Evolutionary conservation across 2,888 invertebrate species (phyloP).

Genomic region (Rhaphigaster nebulosa): DNA sequence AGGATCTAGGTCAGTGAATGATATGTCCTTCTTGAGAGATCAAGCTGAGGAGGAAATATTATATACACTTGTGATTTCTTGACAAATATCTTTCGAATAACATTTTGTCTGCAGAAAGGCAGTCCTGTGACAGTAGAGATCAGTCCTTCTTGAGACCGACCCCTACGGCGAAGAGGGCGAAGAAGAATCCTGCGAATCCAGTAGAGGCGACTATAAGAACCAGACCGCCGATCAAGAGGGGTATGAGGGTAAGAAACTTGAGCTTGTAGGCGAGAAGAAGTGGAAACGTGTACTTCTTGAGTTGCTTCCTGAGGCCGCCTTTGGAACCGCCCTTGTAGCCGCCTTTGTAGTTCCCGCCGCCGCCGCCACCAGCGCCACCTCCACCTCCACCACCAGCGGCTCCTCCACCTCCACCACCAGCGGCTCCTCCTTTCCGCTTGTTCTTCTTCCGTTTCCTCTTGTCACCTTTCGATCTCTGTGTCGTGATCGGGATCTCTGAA

Average conservation of each 20-base stretch:
- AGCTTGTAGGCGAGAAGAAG: slow-evolving; percentile 85
- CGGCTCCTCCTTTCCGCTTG: not conserved
- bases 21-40: not conserved
- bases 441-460: not conserved
- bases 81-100: not conserved
- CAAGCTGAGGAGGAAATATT: not conserved
- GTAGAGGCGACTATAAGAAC: slow-evolving; percentile 83
- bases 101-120: not conserved
- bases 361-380: slow-evolving; percentile 60
- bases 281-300: slow-evolving; percentile 78
- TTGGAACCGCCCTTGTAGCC: slow-evolving; percentile 69
- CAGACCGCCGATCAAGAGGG: slow-evolving; percentile 79
- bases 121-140: not conserved
- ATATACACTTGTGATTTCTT: not conserved
- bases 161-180: slow-evolving; percentile 86
- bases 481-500: not conserved
- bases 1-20: not conserved
- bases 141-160: slow-evolving; percentile 74
- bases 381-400: not conserved
- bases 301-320: slow-evolving; percentile 66
- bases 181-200: slow-evolving; percentile 88
- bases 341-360: slow-evolving; percentile 62
- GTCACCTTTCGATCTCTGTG: slow-evolving; percentile 46
- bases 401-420: not conserved
- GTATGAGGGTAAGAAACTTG: slow-evolving; percentile 81